Evolutionary conservation across 1,140 invertebrate genomes (phyloP), one percentile per base, ranked within the genome.

Genomic region (Conopomorpha cramerella): DNA sequence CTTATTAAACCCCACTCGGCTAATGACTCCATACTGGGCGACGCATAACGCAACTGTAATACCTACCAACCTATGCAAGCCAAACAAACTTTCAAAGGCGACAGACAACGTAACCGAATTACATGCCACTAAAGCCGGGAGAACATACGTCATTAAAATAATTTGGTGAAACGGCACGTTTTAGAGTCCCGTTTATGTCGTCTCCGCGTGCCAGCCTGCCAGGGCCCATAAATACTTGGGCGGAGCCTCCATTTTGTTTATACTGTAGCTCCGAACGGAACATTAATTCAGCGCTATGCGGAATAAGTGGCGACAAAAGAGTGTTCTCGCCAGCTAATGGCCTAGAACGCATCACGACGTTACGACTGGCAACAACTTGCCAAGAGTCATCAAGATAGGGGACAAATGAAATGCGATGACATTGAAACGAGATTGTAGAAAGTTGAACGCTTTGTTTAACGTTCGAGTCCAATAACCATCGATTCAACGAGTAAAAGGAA

Each of bases 101-200:
- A n/a, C 37, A 38, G 41, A 47, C 47, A 38, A 43, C 42, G 43
- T 53, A 46, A 51, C 50, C 36, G 39, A 54, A 54, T 51, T 55
- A 54, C 42, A 51, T 52, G 47, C 46, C 45, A 43, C 33, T 47
- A 50, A 54, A 53, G 34, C 36, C n/a, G 38, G 25, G 41, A 34
- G 42, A 51, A 41, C 43, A 50, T 60, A 55, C 52, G 48, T 59
- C 60, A 64, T 66, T 56, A 52, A 60, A 62, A 57, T 64, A 59
- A 66, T 65, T 59, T 55, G 52, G 46, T 51, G 38, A 56, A 65
- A 59, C 48, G 45, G 49, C 51, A 53, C 47, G 48, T 58, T 62
- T 58, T 51, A 54, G 43, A 55, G 47, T 32, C 49, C 47, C 51
- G 51, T 43, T 65, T 61, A 53, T 61, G 55, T 47, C 41, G 36